Conservation (phyloP, 1,140 invertebrate genomes). For the Pseudomyrmex concolor region DNA sequence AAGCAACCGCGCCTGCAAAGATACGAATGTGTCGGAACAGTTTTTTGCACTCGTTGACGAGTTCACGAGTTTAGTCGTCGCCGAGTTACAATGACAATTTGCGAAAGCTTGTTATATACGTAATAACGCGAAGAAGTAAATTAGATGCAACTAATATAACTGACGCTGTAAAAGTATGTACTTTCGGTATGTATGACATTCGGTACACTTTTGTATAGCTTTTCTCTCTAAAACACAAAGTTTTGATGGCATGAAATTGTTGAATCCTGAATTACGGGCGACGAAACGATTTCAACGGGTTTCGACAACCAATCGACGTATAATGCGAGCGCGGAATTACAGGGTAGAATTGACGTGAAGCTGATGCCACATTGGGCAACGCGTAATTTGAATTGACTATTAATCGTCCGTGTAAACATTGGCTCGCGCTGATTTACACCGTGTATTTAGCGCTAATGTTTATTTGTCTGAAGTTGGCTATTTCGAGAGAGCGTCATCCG, state of each 20-base stretch:
- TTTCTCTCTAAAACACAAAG: slow-evolving; percentile 5
- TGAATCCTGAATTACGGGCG: slow-evolving; percentile 36
- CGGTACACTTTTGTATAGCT: background rate
- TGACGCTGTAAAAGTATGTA: background rate
- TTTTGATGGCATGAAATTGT: background rate
- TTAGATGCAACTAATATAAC: background rate
- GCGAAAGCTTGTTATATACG: background rate
- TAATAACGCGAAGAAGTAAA: slow-evolving; percentile 8
- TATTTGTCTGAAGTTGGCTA: slow-evolving; percentile 50
- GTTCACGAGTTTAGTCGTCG: slow-evolving; percentile 18
- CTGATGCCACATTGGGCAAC: slow-evolving; percentile 49
- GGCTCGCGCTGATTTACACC: slow-evolving; percentile 44
- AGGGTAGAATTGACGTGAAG: slow-evolving; percentile 45
- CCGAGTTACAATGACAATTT: slow-evolving; percentile 26
- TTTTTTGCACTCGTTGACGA: slow-evolving; percentile 11
- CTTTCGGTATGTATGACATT: too few relatives aligned
- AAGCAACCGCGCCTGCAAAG: slow-evolving; percentile 3
- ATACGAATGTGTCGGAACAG: background rate
- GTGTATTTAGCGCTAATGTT: slow-evolving; percentile 52
- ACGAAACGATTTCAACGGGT: slow-evolving; percentile 37
- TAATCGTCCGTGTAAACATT: slow-evolving; percentile 58
- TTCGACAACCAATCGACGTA: slow-evolving; percentile 31
- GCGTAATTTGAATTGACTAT: slow-evolving; percentile 61
- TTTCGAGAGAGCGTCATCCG: slow-evolving; percentile 16
- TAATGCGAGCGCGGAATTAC: slow-evolving; percentile 50